Evolutionary conservation across 64 coral and sea anemone genomes (phyloP).

Genomic region (Platygyra sinensis): DNA sequence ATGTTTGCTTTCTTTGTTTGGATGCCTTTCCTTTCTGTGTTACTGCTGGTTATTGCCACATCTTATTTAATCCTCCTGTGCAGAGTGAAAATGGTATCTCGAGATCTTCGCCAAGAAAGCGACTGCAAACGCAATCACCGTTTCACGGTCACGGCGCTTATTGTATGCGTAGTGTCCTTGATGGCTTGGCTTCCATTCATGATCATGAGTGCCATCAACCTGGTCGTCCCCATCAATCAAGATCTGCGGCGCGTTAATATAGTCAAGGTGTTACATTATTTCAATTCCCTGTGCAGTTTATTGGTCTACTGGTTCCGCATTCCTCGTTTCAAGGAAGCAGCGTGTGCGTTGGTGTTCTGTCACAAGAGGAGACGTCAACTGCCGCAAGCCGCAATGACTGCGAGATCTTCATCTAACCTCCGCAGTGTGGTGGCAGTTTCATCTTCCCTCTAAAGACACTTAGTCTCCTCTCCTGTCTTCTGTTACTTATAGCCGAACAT

Average conservation of each 20-base stretch:
- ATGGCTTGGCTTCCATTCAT: slow-evolving; percentile 27
- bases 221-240: background rate
- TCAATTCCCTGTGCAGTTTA: slow-evolving; percentile 1
- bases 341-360: background rate
- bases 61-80: slow-evolving; percentile 2
- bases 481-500: too few species aligned
- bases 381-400: background rate
- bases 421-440: too few species aligned
- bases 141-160: slow-evolving; percentile 9
- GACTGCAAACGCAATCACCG: background rate
- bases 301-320: slow-evolving; percentile 31
- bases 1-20: slow-evolving; percentile 42
- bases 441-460: too few species aligned
- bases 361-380: background rate
- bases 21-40: slow-evolving; percentile 8
- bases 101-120: background rate
- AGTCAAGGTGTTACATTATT: slow-evolving; percentile 20
- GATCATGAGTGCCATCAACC: slow-evolving; percentile 20
- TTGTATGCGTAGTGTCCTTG: background rate
- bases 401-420: too few species aligned
- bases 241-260: background rate
- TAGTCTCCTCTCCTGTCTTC: too few species aligned
- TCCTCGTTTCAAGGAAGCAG: slow-evolving; percentile 10
- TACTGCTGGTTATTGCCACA: background rate
- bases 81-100: background rate